Evolutionary conservation across 2,113 vertebrate species (phyloP), one percentile per base, ranked within the genome.

Genomic region (Gracilinanus agilis): DNA sequence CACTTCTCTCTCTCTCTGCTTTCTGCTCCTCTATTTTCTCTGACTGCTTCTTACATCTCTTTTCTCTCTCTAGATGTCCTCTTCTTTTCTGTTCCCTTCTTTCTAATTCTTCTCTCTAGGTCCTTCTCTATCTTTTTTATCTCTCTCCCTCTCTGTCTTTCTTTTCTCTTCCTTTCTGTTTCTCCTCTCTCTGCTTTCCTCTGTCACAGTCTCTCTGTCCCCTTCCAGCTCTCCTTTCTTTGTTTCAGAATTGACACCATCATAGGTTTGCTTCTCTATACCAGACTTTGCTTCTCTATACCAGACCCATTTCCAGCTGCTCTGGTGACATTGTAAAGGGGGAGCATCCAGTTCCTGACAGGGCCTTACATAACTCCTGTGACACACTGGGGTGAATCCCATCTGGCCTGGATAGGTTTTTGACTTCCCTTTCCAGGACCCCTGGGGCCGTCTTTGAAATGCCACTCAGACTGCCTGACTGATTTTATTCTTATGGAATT

Each of bases 371-470:
- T 83, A 83, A 83, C n/a, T 83, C n/a, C 67, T 83, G 34, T 40
- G 19, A 83, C n/a, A 40, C 19, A 83, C 67, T 83, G 19, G 67
- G 67, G n/a, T 83, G n/a, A 83, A 83, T 40, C 67, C 67, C 67
- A 83, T 83, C 67, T 83, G 67, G 67, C n/a, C 67, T 83, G 40
- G n/a, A 83, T 83, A 83, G 61, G 67, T 83, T 83, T 40, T 83
- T 83, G 67, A 40, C 67, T 83, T 83, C n/a, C 6, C 67, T 83
- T 83, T 83, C 19, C 67, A 83, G 67, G n/a, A n/a, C 67, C 19
- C 67, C 67, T 83, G 67, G n/a, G 67, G 67, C 16, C 67, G 40
- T 40, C n/a, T 83, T 83, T 83, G 67, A 83, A 83, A 40, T 83
- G 19, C n/a, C 19, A 23, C 34, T 83, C 67, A 40, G 16, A 7